phyloP scores from a whole-genome alignment of 2,113 vertebrate species.

The Elephantulus edwardii region DNA sequence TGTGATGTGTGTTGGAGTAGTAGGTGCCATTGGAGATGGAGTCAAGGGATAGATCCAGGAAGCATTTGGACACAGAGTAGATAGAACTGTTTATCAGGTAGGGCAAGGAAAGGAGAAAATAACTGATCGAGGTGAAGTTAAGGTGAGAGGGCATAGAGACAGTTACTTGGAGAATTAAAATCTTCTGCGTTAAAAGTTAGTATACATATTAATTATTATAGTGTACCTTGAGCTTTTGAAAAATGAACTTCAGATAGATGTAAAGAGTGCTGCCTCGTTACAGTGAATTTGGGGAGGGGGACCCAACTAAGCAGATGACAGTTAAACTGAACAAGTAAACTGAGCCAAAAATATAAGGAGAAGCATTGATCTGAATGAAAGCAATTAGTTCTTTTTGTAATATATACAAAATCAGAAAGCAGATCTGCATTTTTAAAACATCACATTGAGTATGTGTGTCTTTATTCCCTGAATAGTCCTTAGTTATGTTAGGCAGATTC shows the following conservation, averaged over 20 bases:
- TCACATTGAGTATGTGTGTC: not conserved
- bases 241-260: not conserved
- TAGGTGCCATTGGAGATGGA: not conserved
- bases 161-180: not conserved
- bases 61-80: not conserved
- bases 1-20: rapidly evolving
- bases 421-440: not conserved
- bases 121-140: not conserved
- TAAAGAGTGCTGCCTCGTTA: not conserved
- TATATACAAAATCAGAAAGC: not conserved
- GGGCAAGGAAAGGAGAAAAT: not conserved
- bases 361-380: not conserved
- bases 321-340: not conserved
- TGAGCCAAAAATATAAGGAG: not conserved
- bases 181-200: not conserved
- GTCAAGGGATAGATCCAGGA: not conserved
- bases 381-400: slow-evolving; percentile 4
- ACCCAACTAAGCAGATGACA: not conserved
- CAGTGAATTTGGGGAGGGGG: not conserved
- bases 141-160: not conserved
- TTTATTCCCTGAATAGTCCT: not conserved
- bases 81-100: not conserved
- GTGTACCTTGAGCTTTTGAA: too few species aligned
- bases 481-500: not conserved
- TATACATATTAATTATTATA: too few species aligned